A percentile compares a stretch with the other conserved stretches of the same genome.
Evolutionary conservation across 2,888 invertebrate species (phyloP).

Genomic region (Chouioia cunea): DNA sequence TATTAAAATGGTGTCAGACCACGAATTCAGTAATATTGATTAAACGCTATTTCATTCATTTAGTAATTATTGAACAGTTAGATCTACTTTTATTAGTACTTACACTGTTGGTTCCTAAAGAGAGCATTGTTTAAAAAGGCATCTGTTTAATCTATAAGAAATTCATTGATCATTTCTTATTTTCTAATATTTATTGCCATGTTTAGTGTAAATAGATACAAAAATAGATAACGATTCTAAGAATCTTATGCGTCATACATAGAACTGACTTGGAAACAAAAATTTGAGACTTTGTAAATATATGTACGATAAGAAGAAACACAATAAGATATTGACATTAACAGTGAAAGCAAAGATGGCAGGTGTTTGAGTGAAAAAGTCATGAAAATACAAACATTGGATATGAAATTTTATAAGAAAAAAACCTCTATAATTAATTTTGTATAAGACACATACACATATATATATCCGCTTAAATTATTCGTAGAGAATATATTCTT

Average conservation of each 20-base stretch:
- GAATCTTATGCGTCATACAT: conserved; percentile 25
- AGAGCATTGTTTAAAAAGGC: conserved; percentile 6
- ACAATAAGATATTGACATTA: conserved; percentile 51
- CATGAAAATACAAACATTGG: not conserved
- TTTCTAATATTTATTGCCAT: conserved; percentile 44
- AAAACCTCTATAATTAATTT: not conserved
- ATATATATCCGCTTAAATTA: conserved; percentile 11
- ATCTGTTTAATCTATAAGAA: conserved; percentile 27
- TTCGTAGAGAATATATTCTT: conserved; percentile 19
- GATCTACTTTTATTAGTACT: conserved; percentile 36
- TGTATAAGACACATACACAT: not conserved
- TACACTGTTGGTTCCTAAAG: conserved; percentile 18
- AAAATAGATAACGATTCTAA: conserved; percentile 37
- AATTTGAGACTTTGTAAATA: conserved; percentile 60
- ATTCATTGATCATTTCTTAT: conserved; percentile 30
- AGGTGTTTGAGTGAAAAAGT: conserved; percentile 31
- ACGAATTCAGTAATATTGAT: too few relatives aligned
- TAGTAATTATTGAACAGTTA: too few relatives aligned
- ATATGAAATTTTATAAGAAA: conserved; percentile 5
- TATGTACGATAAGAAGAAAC: conserved; percentile 61
- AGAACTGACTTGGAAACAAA: conserved; percentile 59
- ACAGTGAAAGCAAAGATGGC: conserved; percentile 48
- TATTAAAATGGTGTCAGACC: too few relatives aligned
- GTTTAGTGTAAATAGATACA: conserved; percentile 45
- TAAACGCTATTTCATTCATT: too few relatives aligned